phyloP scores from a whole-genome alignment of 2,888 invertebrate species.

The Noctua comes region DNA sequence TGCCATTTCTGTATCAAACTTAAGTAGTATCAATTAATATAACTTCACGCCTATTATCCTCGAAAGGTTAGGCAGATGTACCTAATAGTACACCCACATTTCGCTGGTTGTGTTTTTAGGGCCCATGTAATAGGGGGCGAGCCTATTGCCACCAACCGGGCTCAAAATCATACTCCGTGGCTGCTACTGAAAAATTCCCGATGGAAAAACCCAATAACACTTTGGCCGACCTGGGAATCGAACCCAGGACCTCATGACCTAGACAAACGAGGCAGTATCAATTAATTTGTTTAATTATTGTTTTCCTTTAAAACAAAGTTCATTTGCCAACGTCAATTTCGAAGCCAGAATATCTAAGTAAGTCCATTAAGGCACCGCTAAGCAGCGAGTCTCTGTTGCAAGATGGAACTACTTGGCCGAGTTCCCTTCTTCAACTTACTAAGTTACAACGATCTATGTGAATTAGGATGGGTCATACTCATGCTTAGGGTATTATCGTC shows the following conservation, averaged over 20 bases:
- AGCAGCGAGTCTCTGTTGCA: slow-evolving; percentile 61
- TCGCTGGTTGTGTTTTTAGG: no score
- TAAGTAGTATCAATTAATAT: neutral
- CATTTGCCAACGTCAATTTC: slow-evolving; percentile 41
- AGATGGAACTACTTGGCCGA: slow-evolving; percentile 66
- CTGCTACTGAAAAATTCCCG: no score
- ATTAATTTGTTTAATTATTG: slow-evolving; percentile 15
- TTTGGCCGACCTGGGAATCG: no score
- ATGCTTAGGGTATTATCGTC: slow-evolving; percentile 50
- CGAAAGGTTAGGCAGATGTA: no score
- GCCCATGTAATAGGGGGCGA: no score
- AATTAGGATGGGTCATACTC: slow-evolving; percentile 60
- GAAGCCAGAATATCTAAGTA: slow-evolving; percentile 51
- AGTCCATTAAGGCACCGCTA: slow-evolving; percentile 60
- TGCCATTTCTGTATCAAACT: neutral
- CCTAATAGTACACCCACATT: no score
- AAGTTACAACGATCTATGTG: slow-evolving; percentile 63
- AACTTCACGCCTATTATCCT: no score
- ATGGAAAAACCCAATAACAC: no score
- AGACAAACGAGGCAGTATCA: neutral
- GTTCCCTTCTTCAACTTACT: slow-evolving; percentile 66
- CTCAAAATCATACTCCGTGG: no score
- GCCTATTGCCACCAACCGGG: no score
- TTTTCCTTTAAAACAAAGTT: slow-evolving; percentile 33
- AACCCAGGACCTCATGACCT: no score